Evolutionary conservation across 2,113 vertebrate genomes (phyloP), one percentile per base, ranked within the genome.

Genomic region (Lipotes vexillifer): DNA sequence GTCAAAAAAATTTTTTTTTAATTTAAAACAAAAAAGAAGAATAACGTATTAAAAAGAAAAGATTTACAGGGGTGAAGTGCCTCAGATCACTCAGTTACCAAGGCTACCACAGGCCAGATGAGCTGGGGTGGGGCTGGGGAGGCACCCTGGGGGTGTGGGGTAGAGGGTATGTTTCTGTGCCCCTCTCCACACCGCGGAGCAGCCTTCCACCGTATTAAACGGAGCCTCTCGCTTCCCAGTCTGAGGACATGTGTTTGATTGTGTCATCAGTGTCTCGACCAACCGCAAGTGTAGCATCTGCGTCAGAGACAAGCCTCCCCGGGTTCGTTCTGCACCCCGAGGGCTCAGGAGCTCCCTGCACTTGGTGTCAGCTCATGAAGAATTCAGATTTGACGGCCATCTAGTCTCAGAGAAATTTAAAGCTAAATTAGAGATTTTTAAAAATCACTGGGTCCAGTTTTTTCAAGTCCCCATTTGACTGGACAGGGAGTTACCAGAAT

Each of bases 101-200:
- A 31, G 36, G 72, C 49, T 14, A n/a, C 66, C 65, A 25, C 18
- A 2, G 52, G 72, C 55, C 44, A 6, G 63, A 13, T 17, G 38
- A 38, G 44, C 57, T 17, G 1, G 15, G 36, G 46, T 61, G 17
- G 29, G 10, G 7, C 15, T 49, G 17, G 55, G n/a, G 6, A 17
- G 29, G 41, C 7, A 9, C 29, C 6, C 66, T 29, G 8, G 0
- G 17, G 72, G 78, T 13, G 10, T 9, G 18, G 57, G 6, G 31
- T 14, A 59, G 12, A 55, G 55, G 29, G 11, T 41, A 25, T 1
- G 10, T 18, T 44, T 8, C 84, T 14, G 15, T 17, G 2, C 52
- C 11, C 61, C 38, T 33, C 27, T n/a, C 17, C 4, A 5, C 6
- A 1, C 33, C 0, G 0, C 3, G 10, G 46, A 20, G 10, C 63